These are phyloP conservation scores for Pteronura brasiliensis DNA, from an alignment of 2,113 vertebrate genomes.

Conservation along the genomic window DNA sequence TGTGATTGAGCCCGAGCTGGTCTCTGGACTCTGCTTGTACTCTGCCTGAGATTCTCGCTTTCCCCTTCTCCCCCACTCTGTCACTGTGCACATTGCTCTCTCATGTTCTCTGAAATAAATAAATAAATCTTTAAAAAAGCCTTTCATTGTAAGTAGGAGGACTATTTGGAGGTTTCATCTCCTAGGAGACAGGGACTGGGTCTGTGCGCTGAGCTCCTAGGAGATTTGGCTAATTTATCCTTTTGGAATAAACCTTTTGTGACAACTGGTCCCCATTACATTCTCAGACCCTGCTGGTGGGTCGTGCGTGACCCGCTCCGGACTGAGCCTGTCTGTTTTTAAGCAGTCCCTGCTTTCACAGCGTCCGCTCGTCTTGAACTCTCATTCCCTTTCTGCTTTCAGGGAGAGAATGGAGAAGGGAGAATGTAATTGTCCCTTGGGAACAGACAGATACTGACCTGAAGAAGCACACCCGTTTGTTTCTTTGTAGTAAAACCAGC, in stretches of 20 bases:
- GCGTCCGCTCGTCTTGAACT: not conserved
- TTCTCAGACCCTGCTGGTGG: not conserved
- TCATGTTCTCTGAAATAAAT: not conserved
- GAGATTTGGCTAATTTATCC: not conserved
- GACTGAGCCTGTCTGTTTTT: not conserved
- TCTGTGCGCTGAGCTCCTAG: not conserved
- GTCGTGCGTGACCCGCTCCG: accelerated
- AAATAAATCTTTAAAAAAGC: not conserved
- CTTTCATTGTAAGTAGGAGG: not conserved
- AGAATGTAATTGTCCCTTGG: too few species aligned
- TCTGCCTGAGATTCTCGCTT: not conserved
- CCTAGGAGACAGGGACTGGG: not conserved
- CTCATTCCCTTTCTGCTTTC: not conserved
- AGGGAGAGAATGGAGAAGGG: too few species aligned
- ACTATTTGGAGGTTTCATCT: not conserved
- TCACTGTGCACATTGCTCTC: not conserved
- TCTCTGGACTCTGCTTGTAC: not conserved
- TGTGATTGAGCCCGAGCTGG: too few species aligned
- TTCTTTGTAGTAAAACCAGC: not conserved
- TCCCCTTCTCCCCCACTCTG: not conserved
- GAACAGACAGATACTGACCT: not conserved
- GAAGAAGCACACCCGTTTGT: not conserved
- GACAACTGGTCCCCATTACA: not conserved
- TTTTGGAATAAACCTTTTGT: not conserved
- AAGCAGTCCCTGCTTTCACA: not conserved